A percentile compares a stretch with the other conserved stretches of the same genome.
phyloP scores from a whole-genome alignment of 2,797 vertebrate genomes.

The Brachymystax lenok region DNA sequence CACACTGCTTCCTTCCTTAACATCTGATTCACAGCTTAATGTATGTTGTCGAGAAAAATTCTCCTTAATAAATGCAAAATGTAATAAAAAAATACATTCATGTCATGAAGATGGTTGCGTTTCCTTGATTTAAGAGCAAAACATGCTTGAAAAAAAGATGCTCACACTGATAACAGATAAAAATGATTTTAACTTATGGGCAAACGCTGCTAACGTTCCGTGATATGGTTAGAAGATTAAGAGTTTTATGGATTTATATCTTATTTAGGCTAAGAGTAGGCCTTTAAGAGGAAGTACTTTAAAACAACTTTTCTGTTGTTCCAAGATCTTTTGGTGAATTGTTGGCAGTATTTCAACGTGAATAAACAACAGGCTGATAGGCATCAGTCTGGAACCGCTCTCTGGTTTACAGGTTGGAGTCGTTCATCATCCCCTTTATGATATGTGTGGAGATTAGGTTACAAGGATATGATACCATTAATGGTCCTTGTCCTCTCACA shows the following conservation, averaged over 20 bases:
- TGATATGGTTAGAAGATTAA: slow-evolving; percentile 19
- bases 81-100: slow-evolving; percentile 73
- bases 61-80: slow-evolving; percentile 86
- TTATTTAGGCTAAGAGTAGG: background rate
- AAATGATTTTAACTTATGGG: slow-evolving; percentile 29
- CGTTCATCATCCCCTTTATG: slow-evolving; percentile 35
- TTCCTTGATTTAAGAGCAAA: slow-evolving; percentile 45
- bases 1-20: slow-evolving; percentile 84
- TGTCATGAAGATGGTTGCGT: slow-evolving; percentile 67
- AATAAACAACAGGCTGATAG: slow-evolving; percentile 53
- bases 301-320: slow-evolving; percentile 27
- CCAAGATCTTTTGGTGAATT: slow-evolving; percentile 21
- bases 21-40: slow-evolving; percentile 94
- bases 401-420: slow-evolving; percentile 18
- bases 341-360: slow-evolving; percentile 26
- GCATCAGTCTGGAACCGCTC: slow-evolving; percentile 53
- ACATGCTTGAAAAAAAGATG: slow-evolving; percentile 20
- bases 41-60: slow-evolving; percentile 90
- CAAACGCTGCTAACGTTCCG: slow-evolving; percentile 29
- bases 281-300: slow-evolving; percentile 10
- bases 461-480: slow-evolving; percentile 57
- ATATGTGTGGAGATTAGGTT: slow-evolving; percentile 63
- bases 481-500: slow-evolving; percentile 63
- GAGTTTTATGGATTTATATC: background rate
- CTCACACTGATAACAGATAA: slow-evolving; percentile 21